Conservation (phyloP, 2,888 invertebrate species). For the Tanaodytes sp. region DNA sequence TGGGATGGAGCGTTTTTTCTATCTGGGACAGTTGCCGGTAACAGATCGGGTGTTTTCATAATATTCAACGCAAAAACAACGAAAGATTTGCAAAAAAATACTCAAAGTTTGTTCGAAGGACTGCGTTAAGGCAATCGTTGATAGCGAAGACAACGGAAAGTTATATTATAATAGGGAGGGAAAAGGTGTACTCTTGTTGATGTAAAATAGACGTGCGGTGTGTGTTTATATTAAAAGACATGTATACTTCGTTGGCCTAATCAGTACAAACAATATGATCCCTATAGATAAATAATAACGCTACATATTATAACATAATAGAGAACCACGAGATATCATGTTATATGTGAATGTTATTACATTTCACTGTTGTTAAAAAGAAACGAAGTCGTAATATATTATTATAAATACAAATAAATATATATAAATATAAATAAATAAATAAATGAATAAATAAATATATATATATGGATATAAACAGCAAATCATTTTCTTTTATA, state of each 20-base stretch:
- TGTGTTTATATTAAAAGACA: conserved; percentile 56
- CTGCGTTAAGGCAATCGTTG: too few relatives aligned
- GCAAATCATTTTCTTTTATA: conserved; percentile 28
- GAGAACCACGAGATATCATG: conserved; percentile 64
- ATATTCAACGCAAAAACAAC: too few relatives aligned
- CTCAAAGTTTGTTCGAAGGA: too few relatives aligned
- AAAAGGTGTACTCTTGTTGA: conserved; percentile 48
- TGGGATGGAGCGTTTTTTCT: too few relatives aligned
- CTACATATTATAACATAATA: conserved; percentile 52
- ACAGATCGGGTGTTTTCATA: too few relatives aligned
- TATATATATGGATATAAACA: conserved; percentile 41
- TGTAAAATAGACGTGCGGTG: conserved; percentile 47
- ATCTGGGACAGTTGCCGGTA: too few relatives aligned
- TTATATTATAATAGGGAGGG: conserved; percentile 12
- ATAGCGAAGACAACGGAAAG: too few relatives aligned
- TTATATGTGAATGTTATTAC: conserved; percentile 70
- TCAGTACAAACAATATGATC: conserved; percentile 67
- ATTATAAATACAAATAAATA: conserved; percentile 54
- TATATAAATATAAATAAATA: conserved; percentile 49
- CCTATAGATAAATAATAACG: conserved; percentile 64
- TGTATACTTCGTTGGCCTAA: conserved; percentile 65
- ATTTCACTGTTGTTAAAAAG: conserved; percentile 67
- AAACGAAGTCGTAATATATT: conserved; percentile 67
- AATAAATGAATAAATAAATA: conserved; percentile 37
- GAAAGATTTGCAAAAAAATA: too few relatives aligned